phyloP scores from a whole-genome alignment of 2,113 vertebrate genomes.

The Pterocles gutturalis region DNA sequence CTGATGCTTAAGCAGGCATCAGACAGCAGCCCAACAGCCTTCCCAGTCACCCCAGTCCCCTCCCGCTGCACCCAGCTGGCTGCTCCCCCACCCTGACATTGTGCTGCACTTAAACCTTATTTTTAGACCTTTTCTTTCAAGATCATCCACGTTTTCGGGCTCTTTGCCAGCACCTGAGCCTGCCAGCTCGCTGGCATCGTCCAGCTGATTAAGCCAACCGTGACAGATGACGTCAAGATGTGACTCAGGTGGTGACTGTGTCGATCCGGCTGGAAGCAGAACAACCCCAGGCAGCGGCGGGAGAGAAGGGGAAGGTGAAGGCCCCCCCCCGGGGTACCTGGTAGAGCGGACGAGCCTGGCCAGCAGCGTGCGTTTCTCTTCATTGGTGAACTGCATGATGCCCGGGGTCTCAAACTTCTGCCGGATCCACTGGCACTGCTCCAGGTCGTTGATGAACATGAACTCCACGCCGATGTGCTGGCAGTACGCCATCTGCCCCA shows the following conservation, averaged over 20 bases:
- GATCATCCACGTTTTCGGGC: neutral
- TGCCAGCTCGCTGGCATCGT: neutral
- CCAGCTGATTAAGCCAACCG: neutral
- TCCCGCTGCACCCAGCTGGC: neutral
- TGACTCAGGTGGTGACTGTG: neutral
- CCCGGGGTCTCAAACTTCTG: slow-evolving; percentile 93
- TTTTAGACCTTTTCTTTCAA: neutral
- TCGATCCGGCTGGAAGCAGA: neutral
- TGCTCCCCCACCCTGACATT: neutral
- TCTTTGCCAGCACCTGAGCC: neutral
- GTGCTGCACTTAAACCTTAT: neutral
- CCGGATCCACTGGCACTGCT: slow-evolving; percentile 97
- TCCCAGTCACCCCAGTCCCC: neutral
- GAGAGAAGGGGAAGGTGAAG: neutral
- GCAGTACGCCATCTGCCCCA: slow-evolving; percentile 88
- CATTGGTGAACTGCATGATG: slow-evolving; percentile 88
- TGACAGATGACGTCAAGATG: neutral
- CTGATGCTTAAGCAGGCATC: neutral
- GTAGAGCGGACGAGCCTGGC: slow-evolving; percentile 90
- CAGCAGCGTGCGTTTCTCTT: slow-evolving; percentile 91
- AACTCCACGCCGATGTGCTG: slow-evolving; percentile 96
- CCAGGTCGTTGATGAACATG: slow-evolving; percentile 96
- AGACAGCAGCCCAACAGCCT: neutral
- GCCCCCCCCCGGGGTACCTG: slow-evolving; percentile 73
- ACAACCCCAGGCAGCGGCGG: neutral